Evolutionary conservation across 2,113 vertebrate species (phyloP).

Genomic region (Pelobates fuscus): DNA sequence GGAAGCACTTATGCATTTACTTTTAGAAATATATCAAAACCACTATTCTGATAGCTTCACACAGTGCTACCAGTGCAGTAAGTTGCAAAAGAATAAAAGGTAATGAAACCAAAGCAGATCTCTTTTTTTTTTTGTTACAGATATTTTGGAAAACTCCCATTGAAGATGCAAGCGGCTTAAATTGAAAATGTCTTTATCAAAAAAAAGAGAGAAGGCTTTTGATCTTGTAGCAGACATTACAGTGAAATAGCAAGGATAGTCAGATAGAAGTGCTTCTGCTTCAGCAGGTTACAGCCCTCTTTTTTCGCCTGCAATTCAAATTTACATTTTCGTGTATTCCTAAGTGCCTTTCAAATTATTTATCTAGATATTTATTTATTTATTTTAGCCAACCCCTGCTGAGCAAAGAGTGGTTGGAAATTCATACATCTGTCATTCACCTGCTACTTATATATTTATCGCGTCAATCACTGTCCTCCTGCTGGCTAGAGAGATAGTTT

Average conservation of each 20-base stretch:
- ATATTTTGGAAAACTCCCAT: constrained; percentile 67
- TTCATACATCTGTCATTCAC: constrained; percentile 44
- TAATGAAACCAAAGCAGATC: constrained; percentile 75
- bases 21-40: constrained; percentile 73
- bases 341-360: constrained; percentile 55
- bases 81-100: constrained; percentile 72
- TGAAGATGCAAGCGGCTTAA: constrained; percentile 66
- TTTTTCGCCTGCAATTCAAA: constrained; percentile 61
- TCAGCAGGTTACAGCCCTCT: constrained; percentile 59
- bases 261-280: constrained; percentile 57
- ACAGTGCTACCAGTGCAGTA: constrained; percentile 71
- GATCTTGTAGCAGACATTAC: constrained; percentile 70
- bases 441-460: constrained; percentile 23
- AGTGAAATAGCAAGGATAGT: constrained; percentile 60
- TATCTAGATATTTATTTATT: constrained; percentile 53
- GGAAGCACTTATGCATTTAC: constrained; percentile 75
- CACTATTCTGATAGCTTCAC: constrained; percentile 77
- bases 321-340: constrained; percentile 60
- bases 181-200: constrained; percentile 69
- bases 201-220: constrained; percentile 67
- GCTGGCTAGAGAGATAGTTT: constrained; percentile 47
- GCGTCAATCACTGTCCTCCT: constrained; percentile 34
- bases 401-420: constrained; percentile 45
- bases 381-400: constrained; percentile 51
- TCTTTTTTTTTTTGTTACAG: constrained; percentile 60